Percentiles rank a stretch among this genome's conserved stretches.
These are phyloP conservation scores for Rhamnusium bicolor DNA, from an alignment of 2,888 invertebrate species.

Conservation along the genomic window DNA sequence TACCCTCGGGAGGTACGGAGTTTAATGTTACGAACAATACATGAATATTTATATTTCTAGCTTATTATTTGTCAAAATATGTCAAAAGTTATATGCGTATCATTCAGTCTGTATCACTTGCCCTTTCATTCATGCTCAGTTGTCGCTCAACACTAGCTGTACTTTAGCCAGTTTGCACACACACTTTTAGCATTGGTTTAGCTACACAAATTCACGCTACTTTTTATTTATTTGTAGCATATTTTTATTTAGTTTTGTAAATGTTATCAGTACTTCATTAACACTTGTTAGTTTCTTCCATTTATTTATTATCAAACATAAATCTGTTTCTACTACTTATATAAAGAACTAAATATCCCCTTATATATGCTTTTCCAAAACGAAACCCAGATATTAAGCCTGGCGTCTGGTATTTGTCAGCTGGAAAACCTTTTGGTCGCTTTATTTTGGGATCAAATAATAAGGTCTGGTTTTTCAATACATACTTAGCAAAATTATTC, in stretches of 20 bases:
- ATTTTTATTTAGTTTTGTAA: background rate
- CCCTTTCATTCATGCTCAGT: background rate
- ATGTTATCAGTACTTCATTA: slow-evolving; percentile 5
- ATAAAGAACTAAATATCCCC: slow-evolving; percentile 10
- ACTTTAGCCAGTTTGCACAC: slow-evolving; percentile 17
- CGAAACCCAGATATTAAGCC: too few relatives aligned
- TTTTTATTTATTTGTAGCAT: slow-evolving; percentile 12
- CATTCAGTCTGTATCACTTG: background rate
- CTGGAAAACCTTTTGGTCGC: too few relatives aligned
- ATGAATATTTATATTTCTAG: slow-evolving; percentile 42
- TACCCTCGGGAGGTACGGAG: slow-evolving; percentile 39
- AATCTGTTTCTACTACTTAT: background rate
- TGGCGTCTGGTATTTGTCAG: too few relatives aligned
- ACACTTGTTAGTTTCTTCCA: slow-evolving; percentile 8
- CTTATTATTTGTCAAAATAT: slow-evolving; percentile 15
- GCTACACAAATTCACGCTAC: slow-evolving; percentile 22
- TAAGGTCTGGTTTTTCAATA: too few relatives aligned
- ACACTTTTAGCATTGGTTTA: slow-evolving; percentile 1
- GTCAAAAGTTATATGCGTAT: background rate
- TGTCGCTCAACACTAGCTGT: slow-evolving; percentile 11
- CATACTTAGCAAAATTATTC: too few relatives aligned
- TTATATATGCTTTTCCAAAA: slow-evolving; percentile 21
- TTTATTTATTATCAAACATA: background rate
- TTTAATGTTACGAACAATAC: slow-evolving; percentile 49
- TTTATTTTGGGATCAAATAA: too few relatives aligned